These are phyloP conservation scores for Enteromius viviparus DNA, from an alignment of 2,797 vertebrate species.

Conservation along the genomic window DNA sequence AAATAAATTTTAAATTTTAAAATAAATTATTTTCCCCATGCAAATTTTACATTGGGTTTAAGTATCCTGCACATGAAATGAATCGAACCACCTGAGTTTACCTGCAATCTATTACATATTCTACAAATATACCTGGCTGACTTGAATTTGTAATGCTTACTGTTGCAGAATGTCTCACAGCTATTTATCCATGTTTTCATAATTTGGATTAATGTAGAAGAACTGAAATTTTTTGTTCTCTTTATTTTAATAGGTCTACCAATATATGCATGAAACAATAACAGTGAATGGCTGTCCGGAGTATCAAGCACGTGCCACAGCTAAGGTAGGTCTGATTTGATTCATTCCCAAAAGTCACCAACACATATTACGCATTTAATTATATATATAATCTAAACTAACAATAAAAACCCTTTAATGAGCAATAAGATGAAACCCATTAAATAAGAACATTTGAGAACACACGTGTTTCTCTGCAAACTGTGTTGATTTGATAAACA, in stretches of 20 bases:
- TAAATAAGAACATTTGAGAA: not conserved
- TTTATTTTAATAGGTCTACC: conserved; percentile 88
- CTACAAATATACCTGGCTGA: not conserved
- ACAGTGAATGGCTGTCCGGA: conserved; percentile 96
- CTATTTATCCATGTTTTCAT: not conserved
- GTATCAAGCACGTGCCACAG: conserved; percentile 96
- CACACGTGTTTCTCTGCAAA: not conserved
- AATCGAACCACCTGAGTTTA: not conserved
- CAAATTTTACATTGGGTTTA: not conserved
- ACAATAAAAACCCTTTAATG: not conserved
- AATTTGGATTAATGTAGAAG: not conserved
- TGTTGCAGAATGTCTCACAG: not conserved
- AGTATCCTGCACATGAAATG: not conserved
- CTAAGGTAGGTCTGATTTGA: conserved; percentile 85
- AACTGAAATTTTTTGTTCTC: conserved; percentile 34
- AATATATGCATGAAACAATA: conserved; percentile 99
- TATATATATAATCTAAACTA: not conserved
- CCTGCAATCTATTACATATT: conserved; percentile 15
- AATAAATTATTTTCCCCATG: not conserved
- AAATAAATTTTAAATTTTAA: no score
- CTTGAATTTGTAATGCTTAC: not conserved
- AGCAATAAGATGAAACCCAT: conserved; percentile 4
- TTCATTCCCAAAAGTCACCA: conserved; percentile 67
- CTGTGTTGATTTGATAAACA: conserved; percentile 16
- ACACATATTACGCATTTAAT: not conserved